Evolutionary conservation across 2,888 invertebrate species (phyloP).

Genomic region (Pachliopta kotzebuea): DNA sequence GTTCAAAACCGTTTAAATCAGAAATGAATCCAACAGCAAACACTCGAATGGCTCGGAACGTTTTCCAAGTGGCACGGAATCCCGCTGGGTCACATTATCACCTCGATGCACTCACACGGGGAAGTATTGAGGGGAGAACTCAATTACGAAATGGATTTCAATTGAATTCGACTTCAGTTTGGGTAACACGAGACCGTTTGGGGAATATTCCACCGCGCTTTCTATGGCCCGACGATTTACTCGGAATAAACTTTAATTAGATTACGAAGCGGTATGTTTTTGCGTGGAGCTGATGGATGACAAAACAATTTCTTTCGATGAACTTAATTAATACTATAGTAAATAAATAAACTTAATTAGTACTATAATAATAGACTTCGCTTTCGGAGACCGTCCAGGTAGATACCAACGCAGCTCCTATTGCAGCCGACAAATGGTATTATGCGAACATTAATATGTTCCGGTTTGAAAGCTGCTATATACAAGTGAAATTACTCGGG

Average conservation of each 20-base stretch:
- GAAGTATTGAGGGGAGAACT: constrained; percentile 45
- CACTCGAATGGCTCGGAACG: constrained; percentile 9
- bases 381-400: too few species aligned
- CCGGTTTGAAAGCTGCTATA: too few species aligned
- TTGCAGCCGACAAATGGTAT: too few species aligned
- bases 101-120: constrained; percentile 21
- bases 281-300: background rate
- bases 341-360: too few species aligned
- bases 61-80: constrained; percentile 23
- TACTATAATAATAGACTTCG: too few species aligned
- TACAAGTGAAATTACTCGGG: too few species aligned
- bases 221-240: constrained; percentile 2
- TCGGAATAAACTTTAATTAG: constrained; percentile 20
- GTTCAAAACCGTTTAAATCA: constrained; percentile 12
- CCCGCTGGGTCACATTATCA: constrained; percentile 29
- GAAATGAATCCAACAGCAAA: constrained; percentile 16
- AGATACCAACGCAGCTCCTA: too few species aligned
- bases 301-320: background rate
- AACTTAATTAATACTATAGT: too few species aligned
- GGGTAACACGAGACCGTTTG: constrained; percentile 39
- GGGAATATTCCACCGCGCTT: constrained; percentile 31
- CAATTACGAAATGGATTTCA: constrained; percentile 60
- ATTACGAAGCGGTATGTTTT: constrained; percentile 6
- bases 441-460: too few species aligned
- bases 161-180: constrained; percentile 52